Percentiles rank a stretch among this genome's conserved stretches.
Conservation (phyloP, 1,140 invertebrate species). For the Brachionus asplanchnoidis region DNA sequence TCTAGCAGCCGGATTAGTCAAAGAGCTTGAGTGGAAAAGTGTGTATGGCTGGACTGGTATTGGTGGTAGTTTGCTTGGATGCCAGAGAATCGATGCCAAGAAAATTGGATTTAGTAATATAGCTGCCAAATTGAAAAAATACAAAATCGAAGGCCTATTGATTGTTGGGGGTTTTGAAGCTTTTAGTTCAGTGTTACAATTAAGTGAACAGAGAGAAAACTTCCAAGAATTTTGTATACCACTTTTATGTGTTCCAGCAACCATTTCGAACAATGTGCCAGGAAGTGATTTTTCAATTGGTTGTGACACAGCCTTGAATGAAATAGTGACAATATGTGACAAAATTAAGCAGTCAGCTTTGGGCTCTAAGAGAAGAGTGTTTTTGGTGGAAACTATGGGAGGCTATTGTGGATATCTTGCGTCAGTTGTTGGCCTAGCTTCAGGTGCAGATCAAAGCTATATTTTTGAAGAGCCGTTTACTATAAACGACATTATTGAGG, state of each 20-base stretch:
- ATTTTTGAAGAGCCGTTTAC: slow-evolving; percentile 95
- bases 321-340: slow-evolving; percentile 80
- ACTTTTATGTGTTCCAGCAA: slow-evolving; percentile 88
- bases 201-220: slow-evolving; percentile 70
- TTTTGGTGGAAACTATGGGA: slow-evolving; percentile 96
- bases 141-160: slow-evolving; percentile 82
- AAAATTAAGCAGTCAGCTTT: slow-evolving; percentile 67
- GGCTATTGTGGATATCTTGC: slow-evolving; percentile 94
- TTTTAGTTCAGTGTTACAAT: slow-evolving; percentile 77
- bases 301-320: slow-evolving; percentile 93
- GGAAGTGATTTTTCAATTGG: slow-evolving; percentile 93
- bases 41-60: slow-evolving; percentile 27
- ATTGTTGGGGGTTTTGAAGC: slow-evolving; percentile 88
- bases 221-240: slow-evolving; percentile 79
- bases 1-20: slow-evolving; percentile 67
- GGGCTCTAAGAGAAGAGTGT: slow-evolving; percentile 63
- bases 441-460: slow-evolving; percentile 96
- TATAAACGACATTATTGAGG: slow-evolving; percentile 79
- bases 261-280: slow-evolving; percentile 81
- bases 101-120: slow-evolving; percentile 65
- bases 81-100: slow-evolving; percentile 31
- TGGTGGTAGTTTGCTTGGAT: slow-evolving; percentile 30
- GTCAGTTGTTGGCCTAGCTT: slow-evolving; percentile 84
- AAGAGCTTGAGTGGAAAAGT: slow-evolving; percentile 33
- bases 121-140: slow-evolving; percentile 75